A percentile compares a stretch with the other conserved stretches of the same genome.
Conservation (phyloP, 2,797 vertebrate genomes). For the Anas bernieri region DNA sequence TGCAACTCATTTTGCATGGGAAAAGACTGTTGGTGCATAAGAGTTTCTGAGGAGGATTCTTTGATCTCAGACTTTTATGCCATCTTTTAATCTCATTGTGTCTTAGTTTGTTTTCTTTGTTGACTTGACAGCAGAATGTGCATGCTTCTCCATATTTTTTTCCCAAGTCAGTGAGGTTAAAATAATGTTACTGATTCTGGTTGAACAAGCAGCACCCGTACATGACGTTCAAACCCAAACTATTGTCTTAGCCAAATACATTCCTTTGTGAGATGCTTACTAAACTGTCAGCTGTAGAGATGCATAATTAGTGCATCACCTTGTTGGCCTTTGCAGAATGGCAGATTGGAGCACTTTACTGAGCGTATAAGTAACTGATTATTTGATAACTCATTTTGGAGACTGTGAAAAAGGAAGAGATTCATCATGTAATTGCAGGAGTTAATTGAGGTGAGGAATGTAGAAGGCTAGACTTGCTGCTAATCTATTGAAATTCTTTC, state of each 20-base stretch:
- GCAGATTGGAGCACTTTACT: background rate
- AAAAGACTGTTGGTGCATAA: slow-evolving; percentile 16
- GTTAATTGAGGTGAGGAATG: slow-evolving; percentile 3
- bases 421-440: background rate
- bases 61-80: slow-evolving; percentile 51
- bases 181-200: background rate
- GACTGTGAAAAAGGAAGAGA: background rate
- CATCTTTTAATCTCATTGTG: slow-evolving; percentile 34
- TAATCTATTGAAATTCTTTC: slow-evolving; percentile 1
- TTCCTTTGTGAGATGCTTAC: background rate
- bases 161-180: background rate
- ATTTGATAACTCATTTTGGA: slow-evolving; percentile 13
- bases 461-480: background rate
- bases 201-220: background rate
- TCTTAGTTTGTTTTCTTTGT: slow-evolving; percentile 38
- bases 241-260: background rate
- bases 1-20: slow-evolving; percentile 32
- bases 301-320: background rate
- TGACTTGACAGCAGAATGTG: slow-evolving; percentile 30
- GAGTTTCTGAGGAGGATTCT: background rate
- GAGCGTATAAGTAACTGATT: background rate
- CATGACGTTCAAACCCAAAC: background rate
- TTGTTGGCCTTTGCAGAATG: background rate
- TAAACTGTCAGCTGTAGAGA: background rate
- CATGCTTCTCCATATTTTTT: background rate